Base-by-base conservation (phyloP, 2,113 vertebrate genomes). In the Garra rufa region DNA sequence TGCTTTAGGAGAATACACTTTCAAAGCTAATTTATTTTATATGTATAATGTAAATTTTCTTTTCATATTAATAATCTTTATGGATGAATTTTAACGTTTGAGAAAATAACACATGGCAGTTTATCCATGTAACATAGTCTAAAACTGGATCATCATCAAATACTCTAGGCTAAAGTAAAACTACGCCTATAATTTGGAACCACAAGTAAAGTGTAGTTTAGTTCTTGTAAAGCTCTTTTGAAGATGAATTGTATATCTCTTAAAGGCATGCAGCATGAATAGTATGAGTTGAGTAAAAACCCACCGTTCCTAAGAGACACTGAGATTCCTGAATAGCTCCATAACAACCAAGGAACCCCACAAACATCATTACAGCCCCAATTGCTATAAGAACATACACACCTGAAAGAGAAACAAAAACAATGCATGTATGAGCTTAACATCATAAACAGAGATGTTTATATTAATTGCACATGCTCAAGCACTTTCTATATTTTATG, bases 301-400 rank as follows among this genome's bases (percentile, higher is more conserved):
- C 96, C 91, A 99, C 98, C 87, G 97, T 99, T 93, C 97, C 98
- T 91, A 99, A 89, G 46, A 99, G 95, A 89, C 98, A 99, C 93
- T 99, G 98, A 1, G 98, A 99, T 92, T 99, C 98, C 90, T 99
- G 98, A 88, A 99, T 99, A 85, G 98, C 98, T 0, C 98, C 98
- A 0, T 99, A 99, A 90, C 98, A 99, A 48, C 98, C 98, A 10
- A 99, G 95, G 92, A 99, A 99, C 24, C 98, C 98, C 2, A 99
- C 98, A 0, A 99, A 97, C 98, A 99, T 99, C 97, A 99, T 99
- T 87, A 99, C 96, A 0, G 98, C 96, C 0, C 98, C 98, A 0
- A 99, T 97, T 0, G 97, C 97, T 0, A 99, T 99, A 90, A 99
- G 93, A 87, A 99, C 98, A 93, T 99, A 97, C 91, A 99, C 97